Conservation (phyloP, 1,140 invertebrate genomes). For the Leptinotarsa lineolata region DNA sequence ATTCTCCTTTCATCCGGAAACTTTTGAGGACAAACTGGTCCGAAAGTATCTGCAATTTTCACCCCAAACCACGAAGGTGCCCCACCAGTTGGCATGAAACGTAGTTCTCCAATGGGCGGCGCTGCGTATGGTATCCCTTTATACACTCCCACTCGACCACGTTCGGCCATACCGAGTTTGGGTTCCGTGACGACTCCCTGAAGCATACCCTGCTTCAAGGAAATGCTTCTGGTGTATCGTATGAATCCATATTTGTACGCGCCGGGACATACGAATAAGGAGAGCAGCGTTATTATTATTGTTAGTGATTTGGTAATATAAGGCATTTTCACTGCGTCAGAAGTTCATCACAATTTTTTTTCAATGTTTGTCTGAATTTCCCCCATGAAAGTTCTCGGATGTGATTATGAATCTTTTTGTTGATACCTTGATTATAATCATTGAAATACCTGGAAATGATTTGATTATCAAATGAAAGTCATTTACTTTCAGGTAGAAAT, state of each 20-base stretch:
- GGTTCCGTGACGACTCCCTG: conserved; percentile 65
- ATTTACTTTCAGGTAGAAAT: too few relatives aligned
- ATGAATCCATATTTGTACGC: conserved; percentile 29
- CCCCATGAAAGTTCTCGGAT: too few relatives aligned
- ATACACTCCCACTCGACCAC: conserved; percentile 65
- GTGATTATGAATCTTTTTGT: too few relatives aligned
- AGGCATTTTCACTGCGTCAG: conserved; percentile 22
- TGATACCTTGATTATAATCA: too few relatives aligned
- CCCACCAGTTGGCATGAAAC: conserved; percentile 83
- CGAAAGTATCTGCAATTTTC: conserved; percentile 68
- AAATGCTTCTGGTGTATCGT: conserved; percentile 39
- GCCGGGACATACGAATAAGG: neutral
- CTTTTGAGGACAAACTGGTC: conserved; percentile 84
- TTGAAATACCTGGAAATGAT: too few relatives aligned
- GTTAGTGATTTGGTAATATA: conserved; percentile 41
- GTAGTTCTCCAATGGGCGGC: conserved; percentile 77
- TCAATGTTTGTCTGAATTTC: neutral
- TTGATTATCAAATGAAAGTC: too few relatives aligned
- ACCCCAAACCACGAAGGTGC: conserved; percentile 48
- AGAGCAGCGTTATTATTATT: conserved; percentile 34
- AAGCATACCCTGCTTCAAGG: conserved; percentile 55
- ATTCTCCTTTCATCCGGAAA: conserved; percentile 67
- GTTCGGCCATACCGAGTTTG: conserved; percentile 56
- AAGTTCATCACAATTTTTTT: neutral
- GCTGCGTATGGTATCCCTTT: conserved; percentile 89